phyloP scores from a whole-genome alignment of 1,140 invertebrate genomes.

The Propsilocerus akamusi region DNA sequence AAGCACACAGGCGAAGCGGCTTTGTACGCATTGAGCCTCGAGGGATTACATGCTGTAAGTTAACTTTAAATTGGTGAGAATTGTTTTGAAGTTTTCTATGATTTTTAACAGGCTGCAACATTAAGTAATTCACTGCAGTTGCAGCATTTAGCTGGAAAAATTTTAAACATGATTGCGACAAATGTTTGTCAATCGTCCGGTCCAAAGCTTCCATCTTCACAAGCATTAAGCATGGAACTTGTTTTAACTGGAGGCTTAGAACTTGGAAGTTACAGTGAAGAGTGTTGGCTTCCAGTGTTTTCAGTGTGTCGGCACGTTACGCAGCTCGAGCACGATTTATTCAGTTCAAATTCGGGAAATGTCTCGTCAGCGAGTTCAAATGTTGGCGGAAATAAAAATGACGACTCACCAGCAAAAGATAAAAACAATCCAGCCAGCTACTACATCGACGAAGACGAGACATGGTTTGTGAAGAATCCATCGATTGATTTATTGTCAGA shows the following conservation, averaged over 20 bases:
- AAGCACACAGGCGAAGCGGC: slow-evolving; percentile 37
- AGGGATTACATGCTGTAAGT: slow-evolving; percentile 69
- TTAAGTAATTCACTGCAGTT: slow-evolving; percentile 55
- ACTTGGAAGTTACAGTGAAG: slow-evolving; percentile 71
- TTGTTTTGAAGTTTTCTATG: neutral
- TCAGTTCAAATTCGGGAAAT: slow-evolving; percentile 40
- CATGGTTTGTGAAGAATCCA: slow-evolving; percentile 31
- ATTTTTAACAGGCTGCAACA: slow-evolving; percentile 36
- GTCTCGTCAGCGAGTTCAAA: slow-evolving; percentile 23
- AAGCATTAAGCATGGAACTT: slow-evolving; percentile 80
- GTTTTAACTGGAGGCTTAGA: slow-evolving; percentile 55
- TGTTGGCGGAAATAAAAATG: slow-evolving; percentile 24
- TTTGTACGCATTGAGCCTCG: slow-evolving; percentile 67
- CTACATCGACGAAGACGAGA: slow-evolving; percentile 47
- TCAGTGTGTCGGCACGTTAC: slow-evolving; percentile 77
- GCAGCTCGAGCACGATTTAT: slow-evolving; percentile 73
- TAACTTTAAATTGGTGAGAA: neutral
- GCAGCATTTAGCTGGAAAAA: slow-evolving; percentile 39
- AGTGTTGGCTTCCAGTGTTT: slow-evolving; percentile 89
- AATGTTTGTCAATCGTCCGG: slow-evolving; percentile 31
- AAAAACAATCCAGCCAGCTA: slow-evolving; percentile 25
- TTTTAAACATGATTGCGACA: slow-evolving; percentile 20
- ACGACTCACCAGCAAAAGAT: slow-evolving; percentile 19
- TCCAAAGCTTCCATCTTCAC: slow-evolving; percentile 57
- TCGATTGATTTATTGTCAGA: neutral